Conservation (phyloP, 2,888 invertebrate genomes). For the Ceratothoa steindachneri region DNA sequence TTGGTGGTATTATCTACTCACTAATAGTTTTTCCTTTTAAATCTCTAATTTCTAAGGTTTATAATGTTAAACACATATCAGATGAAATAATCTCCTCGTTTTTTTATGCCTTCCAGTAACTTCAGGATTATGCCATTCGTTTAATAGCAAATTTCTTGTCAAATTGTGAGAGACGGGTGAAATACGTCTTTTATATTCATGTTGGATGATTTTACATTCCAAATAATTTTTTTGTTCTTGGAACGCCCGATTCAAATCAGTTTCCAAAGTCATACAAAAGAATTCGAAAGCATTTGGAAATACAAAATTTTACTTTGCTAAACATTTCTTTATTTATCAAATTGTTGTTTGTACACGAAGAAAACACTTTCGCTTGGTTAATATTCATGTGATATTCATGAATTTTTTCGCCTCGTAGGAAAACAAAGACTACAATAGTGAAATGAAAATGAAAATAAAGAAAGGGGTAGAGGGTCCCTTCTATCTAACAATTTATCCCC, state of each 20-base stretch:
- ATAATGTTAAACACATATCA: too few relatives aligned
- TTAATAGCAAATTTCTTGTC: too few relatives aligned
- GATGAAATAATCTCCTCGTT: too few relatives aligned
- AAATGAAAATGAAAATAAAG: neutral
- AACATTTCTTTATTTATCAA: neutral
- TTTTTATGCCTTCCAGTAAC: too few relatives aligned
- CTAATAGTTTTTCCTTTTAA: too few relatives aligned
- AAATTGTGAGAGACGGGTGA: too few relatives aligned
- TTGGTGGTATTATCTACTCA: too few relatives aligned
- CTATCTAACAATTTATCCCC: too few relatives aligned
- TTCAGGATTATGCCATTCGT: too few relatives aligned
- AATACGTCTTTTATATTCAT: neutral
- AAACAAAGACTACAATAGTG: neutral
- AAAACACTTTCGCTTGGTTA: constrained; percentile 7
- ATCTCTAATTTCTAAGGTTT: too few relatives aligned
- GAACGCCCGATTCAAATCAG: neutral
- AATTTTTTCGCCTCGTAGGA: constrained; percentile 5
- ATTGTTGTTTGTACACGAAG: constrained; percentile 8
- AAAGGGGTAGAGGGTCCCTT: neutral
- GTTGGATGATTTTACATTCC: neutral
- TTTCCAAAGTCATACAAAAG: constrained; percentile 7
- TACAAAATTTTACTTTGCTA: neutral
- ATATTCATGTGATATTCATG: constrained; percentile 12
- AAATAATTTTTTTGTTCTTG: constrained; percentile 7
- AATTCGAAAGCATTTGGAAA: neutral